Percentiles rank a stretch among this genome's conserved stretches.
These are phyloP conservation scores for Bubo blakistoni DNA, from an alignment of 2,113 vertebrate genomes.

Conservation along the genomic window DNA sequence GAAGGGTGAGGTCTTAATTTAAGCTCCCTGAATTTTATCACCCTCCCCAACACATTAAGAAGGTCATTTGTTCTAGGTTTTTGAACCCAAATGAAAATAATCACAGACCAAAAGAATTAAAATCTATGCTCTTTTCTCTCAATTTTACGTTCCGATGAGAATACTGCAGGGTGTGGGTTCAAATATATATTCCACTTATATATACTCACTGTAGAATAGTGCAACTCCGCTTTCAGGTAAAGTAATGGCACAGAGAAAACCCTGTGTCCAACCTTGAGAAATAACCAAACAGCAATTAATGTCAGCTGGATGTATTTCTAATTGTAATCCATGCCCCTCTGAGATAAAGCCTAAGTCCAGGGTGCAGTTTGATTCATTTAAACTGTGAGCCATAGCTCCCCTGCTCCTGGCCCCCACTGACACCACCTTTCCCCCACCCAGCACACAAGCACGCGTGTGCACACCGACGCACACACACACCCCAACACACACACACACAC, in stretches of 20 bases:
- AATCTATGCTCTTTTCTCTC: background rate
- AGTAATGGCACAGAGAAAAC: background rate
- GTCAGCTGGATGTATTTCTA: background rate
- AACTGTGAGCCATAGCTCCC: background rate
- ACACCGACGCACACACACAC: no score
- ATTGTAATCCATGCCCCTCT: background rate
- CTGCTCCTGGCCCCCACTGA: background rate
- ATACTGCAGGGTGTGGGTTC: background rate
- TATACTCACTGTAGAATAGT: background rate
- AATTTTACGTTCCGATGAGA: background rate
- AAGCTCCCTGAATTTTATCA: background rate
- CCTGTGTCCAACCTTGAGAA: background rate
- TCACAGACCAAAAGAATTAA: background rate
- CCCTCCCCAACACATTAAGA: background rate
- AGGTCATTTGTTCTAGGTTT: background rate
- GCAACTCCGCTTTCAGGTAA: background rate
- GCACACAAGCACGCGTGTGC: background rate
- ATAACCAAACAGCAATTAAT: background rate
- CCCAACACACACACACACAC: background rate
- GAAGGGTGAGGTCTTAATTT: background rate
- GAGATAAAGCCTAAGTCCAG: background rate
- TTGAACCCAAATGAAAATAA: background rate
- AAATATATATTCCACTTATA: background rate
- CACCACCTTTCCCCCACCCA: background rate
- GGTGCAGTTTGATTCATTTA: background rate